Evolutionary conservation across 2,113 vertebrate species (phyloP).

Genomic region (Electrona antarctica): DNA sequence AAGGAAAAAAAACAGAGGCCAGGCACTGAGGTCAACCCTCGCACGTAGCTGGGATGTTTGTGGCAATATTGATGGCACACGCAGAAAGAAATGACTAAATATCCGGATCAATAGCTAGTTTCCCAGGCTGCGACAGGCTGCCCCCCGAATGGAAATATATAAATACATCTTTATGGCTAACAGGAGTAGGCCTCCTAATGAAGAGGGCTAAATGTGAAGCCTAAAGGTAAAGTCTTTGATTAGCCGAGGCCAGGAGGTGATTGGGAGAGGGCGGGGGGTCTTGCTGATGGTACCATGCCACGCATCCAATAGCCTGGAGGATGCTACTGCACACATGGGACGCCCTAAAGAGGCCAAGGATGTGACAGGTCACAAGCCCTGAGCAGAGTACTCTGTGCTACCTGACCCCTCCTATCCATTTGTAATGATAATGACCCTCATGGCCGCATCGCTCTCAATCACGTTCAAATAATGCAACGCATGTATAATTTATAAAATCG

Average conservation of each 20-base stretch:
- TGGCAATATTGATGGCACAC: constrained; percentile 91
- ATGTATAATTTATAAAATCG: constrained; percentile 33
- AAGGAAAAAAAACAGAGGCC: constrained; percentile 84
- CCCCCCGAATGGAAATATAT: constrained; percentile 90
- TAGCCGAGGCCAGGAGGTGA: constrained; percentile 95
- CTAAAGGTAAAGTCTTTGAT: constrained; percentile 98
- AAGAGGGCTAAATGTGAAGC: constrained; percentile 93
- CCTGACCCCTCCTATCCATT: constrained; percentile 66
- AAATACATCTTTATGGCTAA: constrained; percentile 89
- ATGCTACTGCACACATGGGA: constrained; percentile 80
- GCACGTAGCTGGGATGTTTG: constrained; percentile 87
- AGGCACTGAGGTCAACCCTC: constrained; percentile 94
- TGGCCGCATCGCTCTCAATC: constrained; percentile 23
- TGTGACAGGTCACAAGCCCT: constrained; percentile 61
- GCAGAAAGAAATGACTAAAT: constrained; percentile 98
- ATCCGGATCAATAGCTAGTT: constrained; percentile 99
- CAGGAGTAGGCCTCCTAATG: constrained; percentile 86
- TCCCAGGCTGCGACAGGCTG: constrained; percentile 88
- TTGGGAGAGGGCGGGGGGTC: constrained; percentile 59
- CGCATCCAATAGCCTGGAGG: constrained; percentile 65
- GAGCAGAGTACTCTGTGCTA: constrained; percentile 46
- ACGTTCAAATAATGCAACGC: constrained; percentile 42
- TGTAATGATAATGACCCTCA: constrained; percentile 45
- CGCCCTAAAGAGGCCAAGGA: constrained; percentile 63
- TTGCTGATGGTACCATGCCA: constrained; percentile 82